phyloP scores from a whole-genome alignment of 53 echinoderm and acorn worm genomes.

The Glandiceps talaboti region DNA sequence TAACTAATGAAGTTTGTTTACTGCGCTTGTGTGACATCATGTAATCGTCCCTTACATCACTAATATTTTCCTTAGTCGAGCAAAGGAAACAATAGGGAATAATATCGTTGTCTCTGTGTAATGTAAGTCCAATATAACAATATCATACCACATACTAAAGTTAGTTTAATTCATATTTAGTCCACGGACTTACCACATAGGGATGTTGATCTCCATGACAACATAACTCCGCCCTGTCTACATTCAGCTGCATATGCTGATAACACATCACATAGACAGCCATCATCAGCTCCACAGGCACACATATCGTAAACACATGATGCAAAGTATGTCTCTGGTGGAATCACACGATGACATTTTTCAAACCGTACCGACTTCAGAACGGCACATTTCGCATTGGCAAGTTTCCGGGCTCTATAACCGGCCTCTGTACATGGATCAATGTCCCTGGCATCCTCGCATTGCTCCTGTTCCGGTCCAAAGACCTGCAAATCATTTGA shows the following conservation, averaged over 20 bases:
- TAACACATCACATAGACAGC: conserved; percentile 88
- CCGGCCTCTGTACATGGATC: conserved; percentile 85
- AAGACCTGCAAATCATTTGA: conserved; percentile 30
- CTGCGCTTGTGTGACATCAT: too few species aligned
- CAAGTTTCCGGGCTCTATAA: conserved; percentile 77
- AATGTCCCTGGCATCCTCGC: conserved; percentile 65
- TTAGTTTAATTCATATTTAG: too few species aligned
- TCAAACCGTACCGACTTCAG: conserved; percentile 75
- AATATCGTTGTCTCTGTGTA: too few species aligned
- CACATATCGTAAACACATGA: conserved; percentile 97
- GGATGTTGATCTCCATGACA: conserved; percentile 69
- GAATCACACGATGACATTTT: conserved; percentile 50
- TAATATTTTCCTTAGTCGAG: too few species aligned
- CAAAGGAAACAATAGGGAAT: too few species aligned
- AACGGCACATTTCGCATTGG: conserved; percentile 84
- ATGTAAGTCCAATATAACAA: too few species aligned
- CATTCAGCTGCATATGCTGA: conserved; percentile 96
- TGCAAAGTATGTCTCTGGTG: conserved; percentile 84
- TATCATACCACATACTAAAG: too few species aligned
- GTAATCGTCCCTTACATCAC: too few species aligned
- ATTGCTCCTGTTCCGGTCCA: conserved; percentile 43
- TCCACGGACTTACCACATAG: conserved; percentile 95
- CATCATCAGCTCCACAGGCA: conserved; percentile 69
- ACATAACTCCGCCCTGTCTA: conserved; percentile 55
- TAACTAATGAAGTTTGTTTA: too few species aligned